These are phyloP conservation scores for Prunella himalayana DNA, from an alignment of 2,113 vertebrate genomes.

Conservation along the genomic window DNA sequence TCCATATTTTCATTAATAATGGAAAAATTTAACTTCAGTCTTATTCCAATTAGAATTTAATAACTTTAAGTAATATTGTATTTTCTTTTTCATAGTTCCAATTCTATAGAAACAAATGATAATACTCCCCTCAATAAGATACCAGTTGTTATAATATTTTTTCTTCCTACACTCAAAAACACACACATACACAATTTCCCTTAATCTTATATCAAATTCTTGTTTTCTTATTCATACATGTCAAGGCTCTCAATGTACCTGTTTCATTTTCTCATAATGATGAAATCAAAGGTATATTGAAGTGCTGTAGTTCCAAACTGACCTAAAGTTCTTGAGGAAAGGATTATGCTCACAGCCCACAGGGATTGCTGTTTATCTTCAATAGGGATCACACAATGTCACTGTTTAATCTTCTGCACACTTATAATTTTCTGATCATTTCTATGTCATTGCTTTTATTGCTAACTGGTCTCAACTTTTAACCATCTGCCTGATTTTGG, in stretches of 20 bases:
- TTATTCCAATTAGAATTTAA: too few relatives aligned
- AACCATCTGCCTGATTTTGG: background rate
- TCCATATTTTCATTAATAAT: background rate
- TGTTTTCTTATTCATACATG: background rate
- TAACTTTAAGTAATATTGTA: too few relatives aligned
- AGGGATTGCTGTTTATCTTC: background rate
- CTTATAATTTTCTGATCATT: background rate
- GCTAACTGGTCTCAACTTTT: background rate
- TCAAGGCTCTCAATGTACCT: background rate
- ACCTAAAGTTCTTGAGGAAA: background rate
- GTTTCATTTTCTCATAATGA: background rate
- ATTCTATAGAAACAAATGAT: background rate
- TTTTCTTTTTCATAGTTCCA: background rate
- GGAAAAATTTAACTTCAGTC: background rate
- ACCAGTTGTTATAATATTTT: background rate
- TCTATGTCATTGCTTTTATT: background rate
- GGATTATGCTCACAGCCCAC: background rate
- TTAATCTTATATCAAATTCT: background rate
- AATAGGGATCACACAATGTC: background rate
- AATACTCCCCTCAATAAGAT: background rate
- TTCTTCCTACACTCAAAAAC: background rate
- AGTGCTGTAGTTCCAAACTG: background rate
- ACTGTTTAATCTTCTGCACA: background rate
- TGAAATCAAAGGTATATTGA: background rate
- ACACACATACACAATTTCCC: background rate